Evolutionary conservation across 2,888 invertebrate species (phyloP).

Genomic region (Pterobdella sp.): DNA sequence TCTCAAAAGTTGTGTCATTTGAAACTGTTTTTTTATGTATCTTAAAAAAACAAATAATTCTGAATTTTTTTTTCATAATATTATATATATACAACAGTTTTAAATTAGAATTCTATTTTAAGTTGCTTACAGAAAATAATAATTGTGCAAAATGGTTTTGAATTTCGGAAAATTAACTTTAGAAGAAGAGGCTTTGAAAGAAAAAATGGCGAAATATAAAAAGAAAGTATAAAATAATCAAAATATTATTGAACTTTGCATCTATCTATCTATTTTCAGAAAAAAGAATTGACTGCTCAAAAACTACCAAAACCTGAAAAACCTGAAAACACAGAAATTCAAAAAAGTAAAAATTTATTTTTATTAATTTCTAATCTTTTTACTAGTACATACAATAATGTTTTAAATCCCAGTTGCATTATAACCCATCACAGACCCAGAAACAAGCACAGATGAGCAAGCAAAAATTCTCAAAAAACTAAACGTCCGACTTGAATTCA

Average conservation of each 20-base stretch:
- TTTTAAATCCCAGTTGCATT: neutral
- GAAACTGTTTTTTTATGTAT: no score
- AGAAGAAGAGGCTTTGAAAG: constrained; percentile 6
- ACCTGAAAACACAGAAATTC: neutral
- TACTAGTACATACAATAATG: neutral
- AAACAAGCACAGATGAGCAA: constrained; percentile 16
- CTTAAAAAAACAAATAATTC: no score
- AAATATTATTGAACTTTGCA: neutral
- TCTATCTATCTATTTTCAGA: no score
- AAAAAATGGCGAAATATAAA: neutral
- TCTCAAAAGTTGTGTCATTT: no score
- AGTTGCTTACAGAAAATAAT: no score
- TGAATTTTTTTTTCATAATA: no score
- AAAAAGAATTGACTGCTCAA: neutral
- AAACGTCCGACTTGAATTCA: neutral
- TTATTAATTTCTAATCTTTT: neutral
- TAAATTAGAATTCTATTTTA: no score
- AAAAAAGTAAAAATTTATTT: neutral
- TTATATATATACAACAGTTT: no score
- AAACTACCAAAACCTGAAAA: constrained; percentile 4
- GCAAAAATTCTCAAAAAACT: constrained; percentile 12
- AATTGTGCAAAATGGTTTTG: constrained; percentile 8
- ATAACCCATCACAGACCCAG: neutral
- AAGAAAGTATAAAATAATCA: neutral
- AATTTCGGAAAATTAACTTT: constrained; percentile 7